Evolutionary conservation across 1,140 invertebrate species (phyloP), one percentile per base, ranked within the genome.

Genomic region (Zaprionus capensis): DNA sequence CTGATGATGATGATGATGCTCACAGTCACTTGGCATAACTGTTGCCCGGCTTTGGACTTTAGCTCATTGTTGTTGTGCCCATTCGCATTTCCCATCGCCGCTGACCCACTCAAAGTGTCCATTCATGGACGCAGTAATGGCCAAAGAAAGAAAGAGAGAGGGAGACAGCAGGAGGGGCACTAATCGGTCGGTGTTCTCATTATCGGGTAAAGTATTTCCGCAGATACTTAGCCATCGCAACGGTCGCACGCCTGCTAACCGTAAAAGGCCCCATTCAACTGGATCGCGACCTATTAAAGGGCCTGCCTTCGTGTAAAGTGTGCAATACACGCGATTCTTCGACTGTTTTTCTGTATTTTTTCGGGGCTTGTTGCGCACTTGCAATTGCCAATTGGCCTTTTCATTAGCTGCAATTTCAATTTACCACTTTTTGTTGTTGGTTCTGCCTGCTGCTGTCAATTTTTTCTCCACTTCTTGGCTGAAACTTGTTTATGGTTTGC

Each of bases 321-420:
- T 46, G 41, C 41, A 17, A 46, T 22, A 38, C 31, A 12, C 49
- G 26, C 46, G 67, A 38, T 63, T 36, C 31, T 31, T 31, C 31
- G 31, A 31, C 24, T 31, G 28, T 24, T 65, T 57, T 41, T 61
- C 14, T 36, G 4, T 28, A 28, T 20, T 41, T 17, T 46, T 55
- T 41, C 41, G 44, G 17, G 4, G n/a, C n/a, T 55, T 63, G 41
- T 71, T 76, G 62, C 62, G 67, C 62, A 75, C 68, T 66, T 76
- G 73, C 73, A 65, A 66, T 76, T 79, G 77, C 73, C 77, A 71
- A 71, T 79, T 79, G 77, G 77, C 77, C 73, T 79, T 79, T 78
- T 76, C 59, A 72, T 76, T 77, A 73, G 63, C 59, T 78, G 68
- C 70, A 73, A 69, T 80, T 78, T 80, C 74, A 80, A 76, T 80